These are phyloP conservation scores for Stenchaetothrips biformis DNA, from an alignment of 2,888 invertebrate genomes.

Conservation along the genomic window DNA sequence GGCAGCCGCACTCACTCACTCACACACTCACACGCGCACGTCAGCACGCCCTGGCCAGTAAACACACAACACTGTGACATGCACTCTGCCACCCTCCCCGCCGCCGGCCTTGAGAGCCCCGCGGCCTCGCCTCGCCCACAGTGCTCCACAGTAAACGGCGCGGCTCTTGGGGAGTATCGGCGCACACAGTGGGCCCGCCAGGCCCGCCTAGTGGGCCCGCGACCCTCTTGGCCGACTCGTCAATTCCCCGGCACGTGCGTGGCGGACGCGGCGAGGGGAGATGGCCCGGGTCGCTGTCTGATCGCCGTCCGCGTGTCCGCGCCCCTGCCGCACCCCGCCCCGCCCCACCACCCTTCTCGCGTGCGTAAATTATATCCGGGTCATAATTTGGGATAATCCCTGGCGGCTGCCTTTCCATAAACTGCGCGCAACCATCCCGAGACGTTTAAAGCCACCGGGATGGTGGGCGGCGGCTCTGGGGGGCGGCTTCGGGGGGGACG, in stretches of 20 bases:
- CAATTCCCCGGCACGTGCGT: background rate
- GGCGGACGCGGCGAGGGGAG: background rate
- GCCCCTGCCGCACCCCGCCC: background rate
- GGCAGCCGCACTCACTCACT: too few relatives aligned
- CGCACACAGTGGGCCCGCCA: too few relatives aligned
- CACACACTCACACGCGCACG: too few relatives aligned
- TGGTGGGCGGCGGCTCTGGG: background rate
- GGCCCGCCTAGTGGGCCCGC: background rate
- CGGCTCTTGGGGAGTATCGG: too few relatives aligned
- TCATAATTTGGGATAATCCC: conserved; percentile 21
- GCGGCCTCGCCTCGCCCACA: too few relatives aligned
- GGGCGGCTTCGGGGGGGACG: background rate
- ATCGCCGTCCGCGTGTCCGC: too few relatives aligned
- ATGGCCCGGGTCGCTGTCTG: too few relatives aligned
- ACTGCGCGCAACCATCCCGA: background rate
- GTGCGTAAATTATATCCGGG: background rate
- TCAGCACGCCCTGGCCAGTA: too few relatives aligned
- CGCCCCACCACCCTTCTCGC: background rate
- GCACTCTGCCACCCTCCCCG: too few relatives aligned
- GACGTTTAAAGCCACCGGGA: background rate
- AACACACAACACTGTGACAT: too few relatives aligned
- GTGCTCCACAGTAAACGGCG: too few relatives aligned
- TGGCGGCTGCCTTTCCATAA: conserved; percentile 19
- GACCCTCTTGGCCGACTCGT: background rate
- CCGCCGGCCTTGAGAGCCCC: too few relatives aligned